These are phyloP conservation scores for Apodemus speciosus DNA, from an alignment of 2,113 vertebrate species.

Conservation along the genomic window DNA sequence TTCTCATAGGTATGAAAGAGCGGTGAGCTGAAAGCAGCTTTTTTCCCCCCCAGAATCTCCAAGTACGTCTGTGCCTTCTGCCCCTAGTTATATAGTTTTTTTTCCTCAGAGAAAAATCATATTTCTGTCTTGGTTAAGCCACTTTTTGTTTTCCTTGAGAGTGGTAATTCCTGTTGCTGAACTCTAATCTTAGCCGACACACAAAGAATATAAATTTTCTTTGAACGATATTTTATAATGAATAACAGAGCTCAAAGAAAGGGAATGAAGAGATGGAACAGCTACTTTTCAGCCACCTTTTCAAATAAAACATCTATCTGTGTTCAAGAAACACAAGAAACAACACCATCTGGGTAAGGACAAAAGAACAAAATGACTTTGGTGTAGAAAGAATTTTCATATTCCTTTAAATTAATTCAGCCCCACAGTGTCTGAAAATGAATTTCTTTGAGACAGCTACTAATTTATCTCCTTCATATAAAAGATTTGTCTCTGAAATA, in stretches of 20 bases:
- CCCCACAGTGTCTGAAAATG: constrained; percentile 56
- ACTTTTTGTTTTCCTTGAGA: background rate
- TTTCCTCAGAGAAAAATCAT: constrained; percentile 29
- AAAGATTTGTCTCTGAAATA: constrained; percentile 71
- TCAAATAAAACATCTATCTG: constrained; percentile 19
- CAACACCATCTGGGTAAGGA: constrained; percentile 31
- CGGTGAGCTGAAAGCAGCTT: constrained; percentile 7
- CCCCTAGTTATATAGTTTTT: background rate
- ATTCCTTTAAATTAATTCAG: constrained; percentile 62
- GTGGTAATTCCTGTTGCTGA: constrained; percentile 37
- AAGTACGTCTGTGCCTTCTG: background rate
- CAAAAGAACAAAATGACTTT: constrained; percentile 39
- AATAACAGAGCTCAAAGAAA: constrained; percentile 47
- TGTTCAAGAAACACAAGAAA: constrained; percentile 50
- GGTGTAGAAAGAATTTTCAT: constrained; percentile 54
- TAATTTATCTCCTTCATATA: constrained; percentile 70
- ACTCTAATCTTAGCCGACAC: constrained; percentile 28
- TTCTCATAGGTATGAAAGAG: too few relatives aligned
- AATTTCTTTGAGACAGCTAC: constrained; percentile 67
- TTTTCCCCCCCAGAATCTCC: too few relatives aligned
- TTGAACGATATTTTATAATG: constrained; percentile 56
- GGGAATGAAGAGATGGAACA: constrained; percentile 25
- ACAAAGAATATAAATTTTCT: constrained; percentile 50
- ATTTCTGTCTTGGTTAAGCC: constrained; percentile 8
- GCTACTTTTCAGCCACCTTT: constrained; percentile 16